These are phyloP conservation scores for Sceloporus tristichus DNA, from an alignment of 2,113 vertebrate species.

Conservation along the genomic window DNA sequence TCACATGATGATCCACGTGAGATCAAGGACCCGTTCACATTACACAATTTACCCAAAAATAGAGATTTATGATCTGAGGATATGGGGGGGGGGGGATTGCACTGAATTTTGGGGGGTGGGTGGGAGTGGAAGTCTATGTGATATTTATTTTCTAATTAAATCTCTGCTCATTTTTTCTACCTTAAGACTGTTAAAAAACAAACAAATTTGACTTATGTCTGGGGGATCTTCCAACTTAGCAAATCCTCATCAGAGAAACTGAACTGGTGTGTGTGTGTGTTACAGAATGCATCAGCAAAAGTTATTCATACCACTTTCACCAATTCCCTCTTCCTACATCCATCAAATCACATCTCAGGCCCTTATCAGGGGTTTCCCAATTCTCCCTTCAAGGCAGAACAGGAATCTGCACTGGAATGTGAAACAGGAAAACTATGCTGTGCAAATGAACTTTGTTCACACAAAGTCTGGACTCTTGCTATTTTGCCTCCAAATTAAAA, in stretches of 20 bases:
- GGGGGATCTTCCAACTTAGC: background rate
- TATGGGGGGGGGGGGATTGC: too few relatives aligned
- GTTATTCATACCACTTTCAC: background rate
- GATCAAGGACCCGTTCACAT: too few relatives aligned
- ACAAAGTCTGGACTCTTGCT: background rate
- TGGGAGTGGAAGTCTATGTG: background rate
- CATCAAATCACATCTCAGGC: background rate
- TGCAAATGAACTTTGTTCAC: background rate
- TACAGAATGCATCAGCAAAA: too few relatives aligned
- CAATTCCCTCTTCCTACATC: background rate
- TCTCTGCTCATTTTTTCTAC: background rate
- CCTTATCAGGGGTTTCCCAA: background rate
- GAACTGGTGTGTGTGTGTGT: too few relatives aligned
- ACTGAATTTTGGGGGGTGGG: background rate
- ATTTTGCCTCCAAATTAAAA: background rate
- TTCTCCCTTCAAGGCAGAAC: background rate
- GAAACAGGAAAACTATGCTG: background rate
- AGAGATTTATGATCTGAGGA: background rate
- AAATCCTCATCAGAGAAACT: background rate
- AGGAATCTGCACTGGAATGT: background rate
- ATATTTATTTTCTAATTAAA: background rate
- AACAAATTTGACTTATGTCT: too few relatives aligned
- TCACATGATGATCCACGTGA: too few relatives aligned
- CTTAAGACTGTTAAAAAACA: background rate
- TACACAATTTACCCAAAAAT: too few relatives aligned